Evolutionary conservation across 2,113 vertebrate genomes (phyloP).

Genomic region (Sorex araneus): DNA sequence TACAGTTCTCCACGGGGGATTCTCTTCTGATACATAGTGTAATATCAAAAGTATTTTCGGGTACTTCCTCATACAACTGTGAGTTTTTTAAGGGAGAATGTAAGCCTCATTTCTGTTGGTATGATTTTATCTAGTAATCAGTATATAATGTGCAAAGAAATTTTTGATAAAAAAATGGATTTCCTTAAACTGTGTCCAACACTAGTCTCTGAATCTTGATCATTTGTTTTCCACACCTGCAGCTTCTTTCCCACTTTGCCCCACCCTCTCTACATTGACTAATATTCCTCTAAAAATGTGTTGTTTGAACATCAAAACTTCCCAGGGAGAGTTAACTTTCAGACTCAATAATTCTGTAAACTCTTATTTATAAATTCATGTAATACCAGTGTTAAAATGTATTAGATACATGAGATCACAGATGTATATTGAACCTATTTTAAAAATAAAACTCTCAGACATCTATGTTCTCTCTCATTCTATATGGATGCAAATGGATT

Average conservation of each 20-base stretch:
- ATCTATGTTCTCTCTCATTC: neutral
- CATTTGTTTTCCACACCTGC: neutral
- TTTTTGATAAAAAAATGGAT: constrained; percentile 15
- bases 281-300: neutral
- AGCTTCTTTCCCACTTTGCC: neutral
- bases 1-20: fast-evolving
- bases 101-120: neutral
- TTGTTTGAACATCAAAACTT: neutral
- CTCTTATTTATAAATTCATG: neutral
- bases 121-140: neutral
- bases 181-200: neutral
- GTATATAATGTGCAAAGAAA: neutral
- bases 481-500: constrained; percentile 26
- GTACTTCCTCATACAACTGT: neutral
- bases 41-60: neutral
- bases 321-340: neutral
- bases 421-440: neutral
- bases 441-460: constrained; percentile 54
- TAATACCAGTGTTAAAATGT: constrained; percentile 6
- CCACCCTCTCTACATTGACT: neutral
- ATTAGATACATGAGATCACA: constrained; percentile 25
- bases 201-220: neutral
- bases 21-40: neutral
- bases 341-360: neutral
- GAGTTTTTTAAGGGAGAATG: neutral